Evolutionary conservation across 2,888 invertebrate genomes (phyloP).

Genomic region (Chrysodeixis includens): DNA sequence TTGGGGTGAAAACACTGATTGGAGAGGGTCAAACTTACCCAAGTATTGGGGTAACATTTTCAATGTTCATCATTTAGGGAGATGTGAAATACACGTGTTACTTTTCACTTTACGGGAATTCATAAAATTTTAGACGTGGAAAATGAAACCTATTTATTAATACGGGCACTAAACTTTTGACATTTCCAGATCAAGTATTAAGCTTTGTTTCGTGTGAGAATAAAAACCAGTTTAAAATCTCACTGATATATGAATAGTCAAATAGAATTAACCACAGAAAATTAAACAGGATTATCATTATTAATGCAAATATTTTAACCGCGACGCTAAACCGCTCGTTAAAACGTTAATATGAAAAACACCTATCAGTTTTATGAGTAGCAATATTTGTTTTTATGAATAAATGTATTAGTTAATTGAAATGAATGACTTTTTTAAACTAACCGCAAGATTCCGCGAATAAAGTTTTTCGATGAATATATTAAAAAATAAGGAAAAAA

Average conservation of each 20-base stretch:
- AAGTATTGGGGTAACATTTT: no score
- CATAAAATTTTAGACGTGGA: no score
- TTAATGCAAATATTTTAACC: not conserved
- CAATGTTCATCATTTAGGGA: no score
- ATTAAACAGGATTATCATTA: not conserved
- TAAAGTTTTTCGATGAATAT: not conserved
- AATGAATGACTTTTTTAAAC: not conserved
- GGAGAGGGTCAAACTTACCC: no score
- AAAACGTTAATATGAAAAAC: not conserved
- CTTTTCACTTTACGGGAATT: no score
- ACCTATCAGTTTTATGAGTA: not conserved
- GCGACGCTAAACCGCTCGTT: not conserved
- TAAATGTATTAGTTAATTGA: slow-evolving; percentile 2
- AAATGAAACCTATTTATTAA: no score
- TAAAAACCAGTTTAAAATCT: not conserved
- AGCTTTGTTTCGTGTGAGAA: no score
- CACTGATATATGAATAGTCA: not conserved
- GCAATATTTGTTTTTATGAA: slow-evolving; percentile 1
- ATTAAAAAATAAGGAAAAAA: not conserved
- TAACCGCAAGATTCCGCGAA: not conserved
- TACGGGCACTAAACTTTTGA: no score
- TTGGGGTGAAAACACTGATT: no score
- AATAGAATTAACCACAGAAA: not conserved
- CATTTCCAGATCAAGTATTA: no score
- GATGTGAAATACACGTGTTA: no score